Evolutionary conservation across 64 coral and sea anemone genomes (phyloP), one percentile per base, ranked within the genome.

Genomic region (Anthopleura sola): DNA sequence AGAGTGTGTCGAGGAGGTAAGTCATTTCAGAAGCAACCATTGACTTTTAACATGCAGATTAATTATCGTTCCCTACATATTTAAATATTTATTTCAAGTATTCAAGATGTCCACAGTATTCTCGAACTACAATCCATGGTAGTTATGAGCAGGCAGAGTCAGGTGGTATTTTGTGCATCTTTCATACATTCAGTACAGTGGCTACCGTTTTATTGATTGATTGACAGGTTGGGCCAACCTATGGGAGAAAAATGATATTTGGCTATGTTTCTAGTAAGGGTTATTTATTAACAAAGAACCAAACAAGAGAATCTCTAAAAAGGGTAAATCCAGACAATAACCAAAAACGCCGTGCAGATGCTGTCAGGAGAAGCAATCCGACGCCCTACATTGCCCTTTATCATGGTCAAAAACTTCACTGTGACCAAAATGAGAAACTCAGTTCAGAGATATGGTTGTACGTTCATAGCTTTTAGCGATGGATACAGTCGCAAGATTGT

Each of bases 381-480:
- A 78, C 83, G 37, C 90, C 80, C 5, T 92, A 92, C 55, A 83
- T 38, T 38, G 88, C 66, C 33, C 90, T 57, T 57, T 92, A 86
- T 78, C 68, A 87, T 78, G 85, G 90, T 21, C 86, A 92, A 74
- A 92, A 92, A 50, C 77, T 92, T 53, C 90, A 92, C 47, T 92
- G 90, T 81, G 90, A 92, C 39, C 90, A 92, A 64, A 92, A 92
- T 46, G 85, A 92, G 54, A 92, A 92, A n/a, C n/a, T n/a, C n/a
- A n/a, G 71, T 55, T 92, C 49, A 28, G 19, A 92, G 75, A 78
- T 91, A 91, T 86, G 84, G 83, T 37, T 92, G 78, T 76, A 92
- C 90, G 6, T 86, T 92, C 13, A 86, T 81, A 66, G 80, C 82
- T 49, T 53, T 92, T 47, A 84, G 85, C 49, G 86, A 92, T 88